A percentile compares a stretch with the other conserved stretches of the same genome.
These are phyloP conservation scores for Macropus fuliginosus DNA, from an alignment of 2,797 vertebrate genomes.

Conservation along the genomic window DNA sequence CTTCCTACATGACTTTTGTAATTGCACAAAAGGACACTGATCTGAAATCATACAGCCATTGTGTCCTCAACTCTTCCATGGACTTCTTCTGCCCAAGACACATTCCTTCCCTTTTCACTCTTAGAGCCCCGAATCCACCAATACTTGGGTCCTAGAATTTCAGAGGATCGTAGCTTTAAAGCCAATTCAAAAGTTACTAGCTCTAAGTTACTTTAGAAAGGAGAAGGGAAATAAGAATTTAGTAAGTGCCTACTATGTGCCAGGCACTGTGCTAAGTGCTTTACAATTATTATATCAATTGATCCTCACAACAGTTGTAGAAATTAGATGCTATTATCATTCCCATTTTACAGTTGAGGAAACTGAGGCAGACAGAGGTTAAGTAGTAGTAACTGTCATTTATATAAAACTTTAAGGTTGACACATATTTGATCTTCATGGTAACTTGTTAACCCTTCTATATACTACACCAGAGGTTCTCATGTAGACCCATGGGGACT, in stretches of 20 bases:
- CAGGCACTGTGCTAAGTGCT: too few relatives aligned
- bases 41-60: neutral
- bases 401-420: neutral
- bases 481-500: neutral
- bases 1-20: neutral
- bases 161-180: neutral
- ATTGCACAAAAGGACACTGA: neutral
- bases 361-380: neutral
- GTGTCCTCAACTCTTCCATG: neutral
- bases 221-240: neutral
- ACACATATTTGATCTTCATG: neutral
- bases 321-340: neutral
- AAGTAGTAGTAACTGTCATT: neutral
- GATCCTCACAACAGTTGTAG: neutral
- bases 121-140: neutral
- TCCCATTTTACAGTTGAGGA: neutral
- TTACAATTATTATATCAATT: neutral
- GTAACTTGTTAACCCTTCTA: neutral
- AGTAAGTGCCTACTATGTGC: neutral
- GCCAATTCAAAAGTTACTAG: neutral
- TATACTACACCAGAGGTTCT: neutral
- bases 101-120: neutral
- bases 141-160: neutral
- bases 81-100: neutral
- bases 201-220: neutral